Evolutionary conservation across 2,797 vertebrate genomes (phyloP).

Genomic region (Lepidocolaptes lacrymiger): DNA sequence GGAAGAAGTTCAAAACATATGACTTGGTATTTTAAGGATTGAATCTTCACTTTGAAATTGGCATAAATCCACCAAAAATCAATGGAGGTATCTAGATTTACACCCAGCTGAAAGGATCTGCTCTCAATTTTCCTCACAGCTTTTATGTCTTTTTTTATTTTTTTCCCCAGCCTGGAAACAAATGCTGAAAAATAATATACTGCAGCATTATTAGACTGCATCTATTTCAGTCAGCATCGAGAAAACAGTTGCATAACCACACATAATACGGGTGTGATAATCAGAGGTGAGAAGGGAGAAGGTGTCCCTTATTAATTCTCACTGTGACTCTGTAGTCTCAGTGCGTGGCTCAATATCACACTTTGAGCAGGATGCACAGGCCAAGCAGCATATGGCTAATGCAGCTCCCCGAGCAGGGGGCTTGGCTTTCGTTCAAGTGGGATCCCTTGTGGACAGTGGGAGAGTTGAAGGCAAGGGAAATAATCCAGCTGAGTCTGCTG

Average conservation of each 20-base stretch:
- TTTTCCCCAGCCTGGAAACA: not conserved
- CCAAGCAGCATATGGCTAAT: not conserved
- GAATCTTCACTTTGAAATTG: conserved; percentile 22
- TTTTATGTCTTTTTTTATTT: conserved; percentile 32
- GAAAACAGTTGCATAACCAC: conserved; percentile 21
- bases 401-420: not conserved
- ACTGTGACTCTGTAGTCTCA: not conserved
- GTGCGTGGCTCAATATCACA: not conserved
- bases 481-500: not conserved
- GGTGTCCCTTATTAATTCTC: not conserved
- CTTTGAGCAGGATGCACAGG: not conserved
- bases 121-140: conserved; percentile 41
- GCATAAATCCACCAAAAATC: conserved; percentile 15
- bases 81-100: conserved; percentile 29
- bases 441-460: not conserved
- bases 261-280: not conserved
- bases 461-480: conserved; percentile 7
- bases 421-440: not conserved
- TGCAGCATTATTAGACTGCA: not conserved
- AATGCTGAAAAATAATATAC: conserved; percentile 25
- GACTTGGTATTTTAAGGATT: conserved; percentile 13
- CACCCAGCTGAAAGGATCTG: conserved; percentile 34
- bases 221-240: not conserved
- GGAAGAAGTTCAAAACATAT: not conserved
- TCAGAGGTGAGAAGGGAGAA: conserved; percentile 4